Percentiles rank a stretch among this genome's conserved stretches.
phyloP scores from a whole-genome alignment of 2,888 invertebrate genomes.

The Clanis bilineata region DNA sequence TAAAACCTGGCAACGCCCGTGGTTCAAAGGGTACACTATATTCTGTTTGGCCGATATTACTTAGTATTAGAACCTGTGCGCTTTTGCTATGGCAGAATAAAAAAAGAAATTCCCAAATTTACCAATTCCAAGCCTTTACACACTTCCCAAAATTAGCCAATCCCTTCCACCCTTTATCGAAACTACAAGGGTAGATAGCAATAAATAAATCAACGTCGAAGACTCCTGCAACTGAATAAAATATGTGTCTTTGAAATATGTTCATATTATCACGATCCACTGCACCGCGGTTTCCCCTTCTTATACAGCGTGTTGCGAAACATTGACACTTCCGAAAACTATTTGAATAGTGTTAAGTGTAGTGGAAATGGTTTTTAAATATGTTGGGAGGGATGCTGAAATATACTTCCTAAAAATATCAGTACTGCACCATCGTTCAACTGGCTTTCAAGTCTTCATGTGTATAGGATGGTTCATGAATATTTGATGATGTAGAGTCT shows the following conservation, averaged over 20 bases:
- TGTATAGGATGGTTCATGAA: too few relatives aligned
- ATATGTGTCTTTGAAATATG: constrained; percentile 72
- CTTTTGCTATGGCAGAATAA: too few relatives aligned
- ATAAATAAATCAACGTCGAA: constrained; percentile 68
- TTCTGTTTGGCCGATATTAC: too few relatives aligned
- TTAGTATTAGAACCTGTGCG: too few relatives aligned
- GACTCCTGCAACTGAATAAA: constrained; percentile 60
- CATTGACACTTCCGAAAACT: neutral
- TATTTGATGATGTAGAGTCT: too few relatives aligned
- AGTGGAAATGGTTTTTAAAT: neutral
- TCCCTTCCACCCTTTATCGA: neutral
- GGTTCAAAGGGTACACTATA: too few relatives aligned
- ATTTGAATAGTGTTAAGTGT: neutral
- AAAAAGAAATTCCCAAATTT: too few relatives aligned
- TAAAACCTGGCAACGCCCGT: too few relatives aligned
- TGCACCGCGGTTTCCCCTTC: constrained; percentile 39
- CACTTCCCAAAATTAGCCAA: neutral
- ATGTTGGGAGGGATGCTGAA: neutral
- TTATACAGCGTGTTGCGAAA: constrained; percentile 41
- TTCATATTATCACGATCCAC: constrained; percentile 59
- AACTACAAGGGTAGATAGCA: constrained; percentile 42
- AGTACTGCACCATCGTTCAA: too few relatives aligned
- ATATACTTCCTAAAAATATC: too few relatives aligned
- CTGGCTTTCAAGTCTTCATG: too few relatives aligned
- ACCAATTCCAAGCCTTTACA: neutral